phyloP scores from a whole-genome alignment of 1,140 invertebrate genomes.

The Lepeophtheirus salmonis region DNA sequence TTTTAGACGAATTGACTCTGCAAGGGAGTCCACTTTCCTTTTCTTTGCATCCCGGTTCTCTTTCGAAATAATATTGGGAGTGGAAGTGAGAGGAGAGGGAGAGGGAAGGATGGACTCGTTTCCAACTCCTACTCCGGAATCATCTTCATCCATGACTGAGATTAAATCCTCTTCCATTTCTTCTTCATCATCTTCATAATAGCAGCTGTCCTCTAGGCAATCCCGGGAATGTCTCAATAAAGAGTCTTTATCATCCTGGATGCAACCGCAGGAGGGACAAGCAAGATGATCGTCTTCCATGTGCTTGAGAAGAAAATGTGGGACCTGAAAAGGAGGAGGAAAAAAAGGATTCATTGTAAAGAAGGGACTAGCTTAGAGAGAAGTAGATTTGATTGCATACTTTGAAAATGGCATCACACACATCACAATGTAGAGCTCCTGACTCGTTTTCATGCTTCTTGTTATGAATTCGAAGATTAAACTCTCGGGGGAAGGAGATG shows the following conservation, averaged over 20 bases:
- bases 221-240: constrained; percentile 4
- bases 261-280: constrained; percentile 8
- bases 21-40: constrained; percentile 14
- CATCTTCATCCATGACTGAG: not conserved
- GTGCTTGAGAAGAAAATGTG: constrained; percentile 12
- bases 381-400: constrained; percentile 5
- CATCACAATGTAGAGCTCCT: constrained; percentile 3
- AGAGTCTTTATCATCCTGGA: constrained; percentile 1
- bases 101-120: not conserved
- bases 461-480: constrained; percentile 17
- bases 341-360: no score
- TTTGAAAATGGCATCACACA: constrained; percentile 15
- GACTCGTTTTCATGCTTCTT: constrained; percentile 7
- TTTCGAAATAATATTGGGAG: not conserved
- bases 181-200: no score
- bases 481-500: constrained; percentile 12
- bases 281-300: constrained; percentile 12
- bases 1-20: constrained; percentile 12
- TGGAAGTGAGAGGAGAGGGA: not conserved
- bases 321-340: not conserved
- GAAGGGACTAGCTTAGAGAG: no score
- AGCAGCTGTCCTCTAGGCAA: not conserved
- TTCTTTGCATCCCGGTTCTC: constrained; percentile 15
- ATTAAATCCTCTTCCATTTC: not conserved
- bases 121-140: not conserved